Conservation (phyloP, 2,113 vertebrate genomes). For the Etia nguti region DNA sequence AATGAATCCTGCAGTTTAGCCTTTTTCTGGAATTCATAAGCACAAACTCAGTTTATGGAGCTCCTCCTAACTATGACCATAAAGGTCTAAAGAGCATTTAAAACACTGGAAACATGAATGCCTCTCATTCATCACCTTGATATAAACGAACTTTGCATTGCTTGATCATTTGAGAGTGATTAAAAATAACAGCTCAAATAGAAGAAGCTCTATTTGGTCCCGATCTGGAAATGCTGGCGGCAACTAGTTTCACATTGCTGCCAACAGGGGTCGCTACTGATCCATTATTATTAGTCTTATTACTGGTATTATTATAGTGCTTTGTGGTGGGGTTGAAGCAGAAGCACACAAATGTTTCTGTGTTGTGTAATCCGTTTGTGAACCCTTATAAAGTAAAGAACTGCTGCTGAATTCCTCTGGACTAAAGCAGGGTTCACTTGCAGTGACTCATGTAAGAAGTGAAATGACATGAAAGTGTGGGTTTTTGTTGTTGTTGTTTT, state of each 20-base stretch:
- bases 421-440: not conserved
- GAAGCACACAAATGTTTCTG: not conserved
- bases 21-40: not conserved
- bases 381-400: not conserved
- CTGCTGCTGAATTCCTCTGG: not conserved
- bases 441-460: not conserved
- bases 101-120: not conserved
- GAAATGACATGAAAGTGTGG: not conserved
- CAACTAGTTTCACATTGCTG: not conserved
- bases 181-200: not conserved
- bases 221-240: not conserved
- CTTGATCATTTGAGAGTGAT: not conserved
- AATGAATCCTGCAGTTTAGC: not conserved
- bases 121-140: not conserved
- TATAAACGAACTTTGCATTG: not conserved
- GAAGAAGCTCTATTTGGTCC: not conserved
- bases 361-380: not conserved
- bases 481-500: not conserved
- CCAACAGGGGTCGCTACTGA: constrained; percentile 34
- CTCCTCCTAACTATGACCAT: not conserved
- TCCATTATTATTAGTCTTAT: not conserved
- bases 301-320: not conserved
- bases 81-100: not conserved
- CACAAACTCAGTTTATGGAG: not conserved
- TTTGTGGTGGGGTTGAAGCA: not conserved